phyloP scores from a whole-genome alignment of 2,888 invertebrate species.

The Osedax frankpressi region DNA sequence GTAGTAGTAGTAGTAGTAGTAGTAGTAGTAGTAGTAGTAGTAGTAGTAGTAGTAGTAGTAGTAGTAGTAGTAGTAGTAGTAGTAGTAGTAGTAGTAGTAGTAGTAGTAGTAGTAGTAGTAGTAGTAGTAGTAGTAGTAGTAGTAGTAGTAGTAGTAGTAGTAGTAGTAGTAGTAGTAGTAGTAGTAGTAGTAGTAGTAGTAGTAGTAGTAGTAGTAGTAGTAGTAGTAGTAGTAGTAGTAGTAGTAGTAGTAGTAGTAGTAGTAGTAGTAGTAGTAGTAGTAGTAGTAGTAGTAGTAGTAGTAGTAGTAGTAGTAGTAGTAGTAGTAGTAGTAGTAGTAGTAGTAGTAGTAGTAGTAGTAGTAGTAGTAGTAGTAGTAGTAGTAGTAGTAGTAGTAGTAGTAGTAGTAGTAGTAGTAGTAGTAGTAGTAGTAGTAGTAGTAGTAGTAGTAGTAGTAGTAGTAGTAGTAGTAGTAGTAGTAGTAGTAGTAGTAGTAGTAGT shows the following conservation, averaged over 20 bases:
- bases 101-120: not conserved
- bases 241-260: not conserved
- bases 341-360: not conserved
- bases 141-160: not conserved
- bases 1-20: constrained; percentile 3
- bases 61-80: not conserved
- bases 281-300: not conserved
- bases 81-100: not conserved
- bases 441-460: not conserved
- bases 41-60: not conserved
- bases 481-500: not conserved
- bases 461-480: not conserved
- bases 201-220: not conserved
- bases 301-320: not conserved
- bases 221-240: not conserved
- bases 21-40: constrained; percentile 4
- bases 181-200: not conserved
- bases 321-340: not conserved
- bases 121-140: not conserved
- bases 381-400: not conserved
- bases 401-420: not conserved
- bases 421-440: not conserved
- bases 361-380: not conserved
- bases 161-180: not conserved
- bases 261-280: not conserved